A percentile compares a stretch with the other conserved stretches of the same genome.
Evolutionary conservation across 1,140 invertebrate species (phyloP).

Genomic region (Eupristina koningsbergeri): DNA sequence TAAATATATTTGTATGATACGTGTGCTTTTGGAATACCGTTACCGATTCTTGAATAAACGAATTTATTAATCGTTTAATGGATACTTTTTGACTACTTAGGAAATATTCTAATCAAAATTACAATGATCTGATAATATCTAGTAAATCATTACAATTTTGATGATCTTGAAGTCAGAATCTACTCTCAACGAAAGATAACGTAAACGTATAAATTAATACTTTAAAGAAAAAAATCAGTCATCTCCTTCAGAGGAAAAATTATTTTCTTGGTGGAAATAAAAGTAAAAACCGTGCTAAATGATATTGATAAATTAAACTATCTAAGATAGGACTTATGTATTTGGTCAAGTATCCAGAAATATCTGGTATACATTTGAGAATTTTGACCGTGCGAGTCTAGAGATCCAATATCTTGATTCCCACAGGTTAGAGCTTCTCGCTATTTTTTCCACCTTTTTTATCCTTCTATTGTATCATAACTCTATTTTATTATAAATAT

Average conservation of each 20-base stretch:
- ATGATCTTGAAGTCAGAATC: background rate
- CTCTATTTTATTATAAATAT: background rate
- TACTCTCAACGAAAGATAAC: background rate
- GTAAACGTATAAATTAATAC: background rate
- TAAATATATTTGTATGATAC: slow-evolving; percentile 21
- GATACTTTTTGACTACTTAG: background rate
- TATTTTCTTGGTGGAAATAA: slow-evolving; percentile 23
- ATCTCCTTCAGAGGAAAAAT: slow-evolving; percentile 5
- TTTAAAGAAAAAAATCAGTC: background rate
- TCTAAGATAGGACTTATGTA: slow-evolving; percentile 56
- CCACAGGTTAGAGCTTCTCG: background rate
- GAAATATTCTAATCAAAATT: background rate
- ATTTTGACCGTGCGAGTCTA: slow-evolving; percentile 7
- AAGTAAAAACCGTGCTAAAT: slow-evolving; percentile 65
- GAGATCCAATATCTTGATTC: slow-evolving; percentile 48
- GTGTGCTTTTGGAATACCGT: background rate
- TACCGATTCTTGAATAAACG: background rate
- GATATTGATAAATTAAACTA: slow-evolving; percentile 71
- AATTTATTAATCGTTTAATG: background rate
- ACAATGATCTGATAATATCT: background rate
- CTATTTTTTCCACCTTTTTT: background rate
- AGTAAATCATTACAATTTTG: background rate
- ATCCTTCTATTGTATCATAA: slow-evolving; percentile 19
- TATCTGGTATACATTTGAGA: background rate
- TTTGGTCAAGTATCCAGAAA: slow-evolving; percentile 14